phyloP scores from a whole-genome alignment of 2,888 invertebrate genomes.

The Neoitamus cyanurus region DNA sequence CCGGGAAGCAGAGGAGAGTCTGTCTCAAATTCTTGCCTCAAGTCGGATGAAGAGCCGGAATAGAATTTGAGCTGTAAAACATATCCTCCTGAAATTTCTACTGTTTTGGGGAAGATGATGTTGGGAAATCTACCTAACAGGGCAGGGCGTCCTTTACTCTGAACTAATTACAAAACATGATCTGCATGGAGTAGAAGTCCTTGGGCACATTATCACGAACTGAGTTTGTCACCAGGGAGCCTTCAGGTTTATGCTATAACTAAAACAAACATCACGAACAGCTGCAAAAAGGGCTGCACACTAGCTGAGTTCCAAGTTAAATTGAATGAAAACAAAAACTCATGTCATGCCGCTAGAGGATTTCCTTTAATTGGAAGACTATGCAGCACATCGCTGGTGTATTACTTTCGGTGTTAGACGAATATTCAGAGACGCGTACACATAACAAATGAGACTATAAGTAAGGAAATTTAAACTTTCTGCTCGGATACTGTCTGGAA shows the following conservation, averaged over 20 bases:
- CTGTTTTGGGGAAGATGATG: neutral
- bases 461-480: neutral
- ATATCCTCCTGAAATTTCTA: neutral
- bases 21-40: neutral
- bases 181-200: neutral
- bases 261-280: neutral
- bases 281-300: neutral
- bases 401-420: neutral
- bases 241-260: neutral
- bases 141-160: neutral
- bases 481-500: neutral
- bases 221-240: neutral
- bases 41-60: neutral
- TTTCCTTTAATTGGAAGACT: neutral
- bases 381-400: neutral
- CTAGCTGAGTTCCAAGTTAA: neutral
- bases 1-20: neutral
- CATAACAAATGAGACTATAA: neutral
- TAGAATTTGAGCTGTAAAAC: neutral
- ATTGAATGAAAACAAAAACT: constrained; percentile 1
- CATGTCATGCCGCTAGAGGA: neutral
- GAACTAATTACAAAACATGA: neutral
- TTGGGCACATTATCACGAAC: neutral
- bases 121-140: neutral
- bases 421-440: neutral